Evolutionary conservation across 2,797 vertebrate species (phyloP), one percentile per base, ranked within the genome.

Genomic region (Peromyscus aztecus): DNA sequence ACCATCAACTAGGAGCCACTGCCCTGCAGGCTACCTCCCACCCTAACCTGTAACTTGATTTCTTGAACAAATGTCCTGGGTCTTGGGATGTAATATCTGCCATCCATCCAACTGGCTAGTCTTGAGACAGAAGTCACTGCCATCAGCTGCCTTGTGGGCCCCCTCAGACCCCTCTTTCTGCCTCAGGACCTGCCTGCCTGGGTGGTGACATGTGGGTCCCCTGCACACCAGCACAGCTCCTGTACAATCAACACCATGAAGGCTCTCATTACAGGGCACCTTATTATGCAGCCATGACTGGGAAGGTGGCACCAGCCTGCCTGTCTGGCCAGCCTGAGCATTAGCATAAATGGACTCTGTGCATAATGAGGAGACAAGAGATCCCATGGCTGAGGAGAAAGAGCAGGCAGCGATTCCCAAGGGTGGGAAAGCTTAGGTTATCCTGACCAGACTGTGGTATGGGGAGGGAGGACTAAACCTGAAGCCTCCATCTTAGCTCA

Each of bases 191-290:
- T 2, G 4, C 43, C 91, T 24, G 16, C 46, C 8, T 55, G 49
- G 46, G 17, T 23, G n/a, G 31, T 6, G 59, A 82, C 12, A 1
- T 0, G 16, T 4, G 82, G 61, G 75, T 21, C 8, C 37, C 75
- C 88, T 37, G 24, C n/a, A 16, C n/a, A 40, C 24, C 46, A n/a
- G 21, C 46, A 9, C 24, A 82, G 98, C 98, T 98, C 96, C 95
- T 96, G 98, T 98, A 98, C 92, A 97, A 98, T 99, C 99, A 98
- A 99, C 99, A 99, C 97, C 98, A 98, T 98, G 98, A 98, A 99
- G 98, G 90, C 96, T 98, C 98, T 98, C 98, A 98, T 98, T 98
- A 98, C 95, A 97, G 97, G 97, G 84, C 96, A 98, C 98, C 97
- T 57, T 6, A 14, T 24, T 34, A 16, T 13, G 52, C 24, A 57